Base-by-base conservation (phyloP, 2,797 vertebrate genomes). In the Macroramphosus scolopax region DNA sequence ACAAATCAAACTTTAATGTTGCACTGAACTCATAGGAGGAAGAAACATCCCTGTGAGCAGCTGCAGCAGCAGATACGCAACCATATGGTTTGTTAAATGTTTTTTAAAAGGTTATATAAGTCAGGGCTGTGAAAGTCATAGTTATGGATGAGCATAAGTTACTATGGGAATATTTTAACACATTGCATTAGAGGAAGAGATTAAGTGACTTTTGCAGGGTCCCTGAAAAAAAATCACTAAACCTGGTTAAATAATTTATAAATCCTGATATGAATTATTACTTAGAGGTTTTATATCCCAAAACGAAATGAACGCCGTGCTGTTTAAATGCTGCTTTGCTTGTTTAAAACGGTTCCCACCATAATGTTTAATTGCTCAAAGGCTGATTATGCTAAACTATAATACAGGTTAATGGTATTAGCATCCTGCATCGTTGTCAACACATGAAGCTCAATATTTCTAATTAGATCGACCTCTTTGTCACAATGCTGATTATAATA, bases 381-480 rank as follows among this genome's bases (percentile, higher is more conserved):
- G 8, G 15, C 6, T 14, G 4, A 13, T 17, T 22, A 1, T 25
- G 4, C 29, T 29, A 17, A 34, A 13, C 33, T 12, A n/a, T 18
- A 34, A 45, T 57, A 10, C 43, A 49, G 17, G 5, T 32, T 11
- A 13, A 25, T 32, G 6, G 29, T 26, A 44, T 44, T 25, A 11
- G 16, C 32, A 26, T 54, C 17, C 36, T 36, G 14, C 34, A 33
- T 15, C 25, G 28, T 43, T 51, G 25, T 25, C 17, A 5, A 36
- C 18, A 35, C 8, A 1, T 52, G 29, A 25, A 33, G 20, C 39
- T 56, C 43, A 9, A 16, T 36, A 6, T 35, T 37, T 61, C 48
- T 49, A 13, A 63, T 24, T 38, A 36, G 17, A 31, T 45, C 13
- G 46, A 42, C 15, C 10, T 62, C 25, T 47, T 26, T 46, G 17